phyloP scores from a whole-genome alignment of 2,888 invertebrate genomes.

The Slavum lentiscoides region DNA sequence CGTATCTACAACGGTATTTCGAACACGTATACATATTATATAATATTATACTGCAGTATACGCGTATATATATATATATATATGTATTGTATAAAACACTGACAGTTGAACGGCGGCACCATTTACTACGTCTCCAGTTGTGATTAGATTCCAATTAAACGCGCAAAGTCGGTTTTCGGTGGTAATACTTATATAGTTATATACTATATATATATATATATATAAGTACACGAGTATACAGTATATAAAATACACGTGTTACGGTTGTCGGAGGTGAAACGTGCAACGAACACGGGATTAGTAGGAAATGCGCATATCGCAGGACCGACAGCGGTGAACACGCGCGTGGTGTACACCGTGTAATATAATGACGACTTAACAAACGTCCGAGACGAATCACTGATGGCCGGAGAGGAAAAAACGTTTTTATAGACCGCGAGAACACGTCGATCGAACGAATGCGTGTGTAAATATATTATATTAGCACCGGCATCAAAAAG shows the following conservation, averaged over 20 bases:
- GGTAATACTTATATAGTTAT: too few relatives aligned
- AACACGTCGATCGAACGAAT: not conserved
- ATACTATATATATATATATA: too few relatives aligned
- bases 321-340: constrained; percentile 15
- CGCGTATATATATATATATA: too few relatives aligned
- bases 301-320: not conserved
- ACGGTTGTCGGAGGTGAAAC: not conserved
- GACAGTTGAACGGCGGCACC: not conserved
- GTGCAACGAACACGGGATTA: constrained; percentile 6
- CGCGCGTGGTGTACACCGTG: not conserved
- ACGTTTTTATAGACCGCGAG: not conserved
- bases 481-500: too few relatives aligned
- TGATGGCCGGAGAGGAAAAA: not conserved
- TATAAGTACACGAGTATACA: too few relatives aligned
- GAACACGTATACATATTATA: not conserved
- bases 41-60: not conserved
- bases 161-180: not conserved
- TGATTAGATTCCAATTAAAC: constrained; percentile 10
- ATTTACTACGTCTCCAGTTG: not conserved
- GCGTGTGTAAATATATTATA: too few relatives aligned
- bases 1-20: not conserved
- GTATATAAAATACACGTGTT: not conserved
- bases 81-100: too few relatives aligned
- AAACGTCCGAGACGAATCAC: constrained; percentile 10
- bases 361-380: constrained; percentile 19